phyloP scores from a whole-genome alignment of 2,888 invertebrate genomes.

The Meteorus cinctellus region DNA sequence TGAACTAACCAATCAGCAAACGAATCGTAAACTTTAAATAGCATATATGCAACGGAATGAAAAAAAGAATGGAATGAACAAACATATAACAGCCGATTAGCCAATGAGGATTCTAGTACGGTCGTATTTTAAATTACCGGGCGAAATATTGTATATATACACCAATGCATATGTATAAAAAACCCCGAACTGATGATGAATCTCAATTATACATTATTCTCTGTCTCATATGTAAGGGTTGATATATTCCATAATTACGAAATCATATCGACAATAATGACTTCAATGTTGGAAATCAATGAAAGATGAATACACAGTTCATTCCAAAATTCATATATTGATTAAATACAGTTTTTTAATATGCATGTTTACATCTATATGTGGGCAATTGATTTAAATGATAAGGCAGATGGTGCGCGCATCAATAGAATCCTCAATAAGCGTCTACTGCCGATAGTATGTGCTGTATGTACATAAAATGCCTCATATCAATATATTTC shows the following conservation, averaged over 20 bases:
- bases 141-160: neutral
- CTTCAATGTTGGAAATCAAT: neutral
- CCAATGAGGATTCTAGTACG: neutral
- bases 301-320: neutral
- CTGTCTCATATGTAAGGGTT: neutral
- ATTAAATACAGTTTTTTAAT: neutral
- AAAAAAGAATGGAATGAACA: neutral
- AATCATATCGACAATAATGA: neutral
- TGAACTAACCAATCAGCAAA: neutral
- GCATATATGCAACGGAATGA: neutral
- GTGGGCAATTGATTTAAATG: neutral
- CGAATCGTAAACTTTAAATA: conserved; percentile 1
- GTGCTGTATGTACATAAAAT: neutral
- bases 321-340: neutral
- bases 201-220: neutral
- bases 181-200: neutral
- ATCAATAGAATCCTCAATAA: neutral
- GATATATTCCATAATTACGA: neutral
- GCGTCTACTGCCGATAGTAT: neutral
- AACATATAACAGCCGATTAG: neutral
- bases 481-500: no score
- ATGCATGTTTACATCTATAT: neutral
- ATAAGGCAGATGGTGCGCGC: neutral
- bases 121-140: conserved; percentile 9
- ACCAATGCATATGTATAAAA: neutral